Conservation (phyloP, 2,888 invertebrate species). For the Ornithoptera priamus region DNA sequence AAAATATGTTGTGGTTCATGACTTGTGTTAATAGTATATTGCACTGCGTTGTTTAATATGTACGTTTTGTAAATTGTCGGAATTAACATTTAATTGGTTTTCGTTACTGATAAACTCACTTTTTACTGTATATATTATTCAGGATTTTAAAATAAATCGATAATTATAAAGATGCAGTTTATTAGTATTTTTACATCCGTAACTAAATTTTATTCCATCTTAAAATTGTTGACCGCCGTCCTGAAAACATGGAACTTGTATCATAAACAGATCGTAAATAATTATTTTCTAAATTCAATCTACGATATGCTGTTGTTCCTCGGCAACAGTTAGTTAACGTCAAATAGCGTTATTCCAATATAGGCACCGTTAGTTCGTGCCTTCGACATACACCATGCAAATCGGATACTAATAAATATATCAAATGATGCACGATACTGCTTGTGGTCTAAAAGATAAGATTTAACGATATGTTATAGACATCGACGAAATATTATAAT, state of each 20-base stretch:
- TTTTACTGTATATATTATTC: no score
- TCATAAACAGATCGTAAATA: background rate
- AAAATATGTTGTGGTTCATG: no score
- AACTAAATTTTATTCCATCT: background rate
- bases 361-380: conserved; percentile 53
- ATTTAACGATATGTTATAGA: background rate
- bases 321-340: conserved; percentile 15
- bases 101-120: no score
- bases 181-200: background rate
- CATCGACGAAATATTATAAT: background rate
- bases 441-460: conserved; percentile 7
- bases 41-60: no score
- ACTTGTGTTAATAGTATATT: no score
- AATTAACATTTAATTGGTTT: no score
- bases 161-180: background rate
- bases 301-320: background rate
- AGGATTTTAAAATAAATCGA: background rate
- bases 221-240: background rate
- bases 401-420: conserved; percentile 56
- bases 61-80: no score
- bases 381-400: conserved; percentile 47
- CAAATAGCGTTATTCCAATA: conserved; percentile 48
- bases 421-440: conserved; percentile 42
- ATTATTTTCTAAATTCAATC: conserved; percentile 11
- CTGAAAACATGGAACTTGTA: background rate